phyloP scores from a whole-genome alignment of 2,113 vertebrate genomes.

The Aythya baeri region DNA sequence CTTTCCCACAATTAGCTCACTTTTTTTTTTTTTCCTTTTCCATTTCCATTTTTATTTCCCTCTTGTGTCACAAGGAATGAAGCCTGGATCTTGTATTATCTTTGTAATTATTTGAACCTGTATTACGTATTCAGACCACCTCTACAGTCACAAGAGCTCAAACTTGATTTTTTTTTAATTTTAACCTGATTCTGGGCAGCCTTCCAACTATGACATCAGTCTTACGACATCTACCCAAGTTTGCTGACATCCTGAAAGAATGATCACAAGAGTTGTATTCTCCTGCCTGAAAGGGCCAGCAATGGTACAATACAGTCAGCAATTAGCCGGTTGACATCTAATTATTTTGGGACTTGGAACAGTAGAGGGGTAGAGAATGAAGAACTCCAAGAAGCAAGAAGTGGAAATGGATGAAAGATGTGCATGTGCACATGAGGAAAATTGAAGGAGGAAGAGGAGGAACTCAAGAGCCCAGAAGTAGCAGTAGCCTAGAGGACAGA shows the following conservation, averaged over 20 bases:
- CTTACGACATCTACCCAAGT: constrained; percentile 15
- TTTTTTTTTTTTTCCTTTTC: not conserved
- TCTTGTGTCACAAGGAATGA: not conserved
- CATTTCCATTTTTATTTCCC: not conserved
- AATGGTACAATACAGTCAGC: not conserved
- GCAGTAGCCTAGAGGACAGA: not conserved
- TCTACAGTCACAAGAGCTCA: not conserved
- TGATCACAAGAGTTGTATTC: constrained; percentile 34
- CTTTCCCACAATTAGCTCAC: not conserved
- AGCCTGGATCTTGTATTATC: not conserved
- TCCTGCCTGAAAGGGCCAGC: constrained; percentile 6
- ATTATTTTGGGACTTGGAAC: not conserved
- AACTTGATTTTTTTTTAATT: not conserved
- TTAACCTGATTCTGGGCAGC: constrained; percentile 9
- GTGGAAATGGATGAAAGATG: not conserved
- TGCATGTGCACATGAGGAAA: not conserved
- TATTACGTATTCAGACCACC: not conserved
- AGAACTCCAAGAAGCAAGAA: not conserved
- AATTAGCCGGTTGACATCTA: not conserved
- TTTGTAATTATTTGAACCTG: not conserved
- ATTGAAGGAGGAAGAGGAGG: not conserved
- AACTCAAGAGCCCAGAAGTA: not conserved
- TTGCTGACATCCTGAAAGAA: constrained; percentile 45
- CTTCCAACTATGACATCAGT: constrained; percentile 56
- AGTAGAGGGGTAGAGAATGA: not conserved